Base-by-base conservation (phyloP, 2,113 vertebrate species). In the Ictalurus punctatus region DNA sequence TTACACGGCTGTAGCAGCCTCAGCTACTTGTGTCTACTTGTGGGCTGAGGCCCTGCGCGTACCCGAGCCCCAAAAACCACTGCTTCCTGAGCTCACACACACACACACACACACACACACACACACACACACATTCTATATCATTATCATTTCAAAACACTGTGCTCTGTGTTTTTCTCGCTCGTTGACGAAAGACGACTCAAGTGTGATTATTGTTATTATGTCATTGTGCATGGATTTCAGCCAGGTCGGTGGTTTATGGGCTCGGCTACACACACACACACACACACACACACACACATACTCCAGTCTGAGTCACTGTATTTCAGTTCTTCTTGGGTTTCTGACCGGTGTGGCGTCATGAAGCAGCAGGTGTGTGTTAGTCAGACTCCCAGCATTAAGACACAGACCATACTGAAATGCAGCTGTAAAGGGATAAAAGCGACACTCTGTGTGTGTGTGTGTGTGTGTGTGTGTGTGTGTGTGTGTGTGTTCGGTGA, bases 231-330 rank as follows among this genome's bases (percentile, higher is more conserved):
- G 59, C 19, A 76, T 82, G 69, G 71, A 82, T 40, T 74, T 89
- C 85, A 73, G 48, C n/a, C 16, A 37, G 78, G 83, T 59, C 67
- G 61, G 27, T 34, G 40, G 54, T 37, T 83, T 83, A 54, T 30
- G 34, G 2, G 73, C 23, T 67, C 12, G 21, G 44, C 25, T 27
- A 27, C 25, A 54, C 76, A 79, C 76, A 79, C 23, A 79, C 76
- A 79, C 79, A 81, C 48, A 58, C 78, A 79, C 52, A 81, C 23
- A 71, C 59, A 40, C 82, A 90, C 81, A n/a, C 86, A 67, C 86
- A 79, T 61, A 61, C 86, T 71, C 27, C 30, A 44, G 30, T 27
- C 2, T 63, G 86, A 65, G n/a, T 84, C 67, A 73, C 34, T 25
- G n/a, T 19, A 21, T 40, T 86, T 30, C 16, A 40, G 65, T 52